Evolutionary conservation across 2,797 vertebrate species (phyloP), one percentile per base, ranked within the genome.

Genomic region (Myotis findleyi): DNA sequence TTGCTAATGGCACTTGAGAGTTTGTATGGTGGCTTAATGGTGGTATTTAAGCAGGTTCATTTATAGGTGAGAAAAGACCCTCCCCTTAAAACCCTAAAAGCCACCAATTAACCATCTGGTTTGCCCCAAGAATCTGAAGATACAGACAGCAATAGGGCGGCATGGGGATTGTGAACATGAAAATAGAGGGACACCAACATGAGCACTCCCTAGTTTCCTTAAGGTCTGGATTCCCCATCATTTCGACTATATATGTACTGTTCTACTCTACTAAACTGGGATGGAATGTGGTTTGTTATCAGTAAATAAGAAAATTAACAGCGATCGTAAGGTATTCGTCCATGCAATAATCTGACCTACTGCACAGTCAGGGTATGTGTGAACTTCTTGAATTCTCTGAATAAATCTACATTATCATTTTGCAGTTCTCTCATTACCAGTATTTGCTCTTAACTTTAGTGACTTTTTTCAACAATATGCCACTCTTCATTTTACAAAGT

Each of bases 61-160:
- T 38, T 88, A 86, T 9, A 91, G 20, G 13, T 80, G 55, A 91
- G 9, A 16, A 30, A 84, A 75, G 30, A 23, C 21, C 23, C 6
- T 80, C 72, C 2, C 66, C 44, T 79, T 87, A 76, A 93, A 83
- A 95, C 9, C 36, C n/a, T 51, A 47, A 91, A 79, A 80, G 49
- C 33, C 44, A 95, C 30, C 18, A 62, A 33, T 83, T 89, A 80
- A 49, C 76, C 10, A 53, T 72, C 76, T 71, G 30, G 25, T 69
- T 84, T 87, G 3, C 27, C n/a, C 64, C 87, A 53, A 25, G 33
- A 95, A 36, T 27, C 53, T n/a, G 25, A 57, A 18, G 41, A 71
- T 47, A 76, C 27, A 64, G 68, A 49, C 2, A 72, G 73, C 17
- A 81, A 21, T 2, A 38, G 8, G 33, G 23, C 14, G 14, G 49